Evolutionary conservation across 2,888 invertebrate genomes (phyloP).

Genomic region (Cantharis lateralis): DNA sequence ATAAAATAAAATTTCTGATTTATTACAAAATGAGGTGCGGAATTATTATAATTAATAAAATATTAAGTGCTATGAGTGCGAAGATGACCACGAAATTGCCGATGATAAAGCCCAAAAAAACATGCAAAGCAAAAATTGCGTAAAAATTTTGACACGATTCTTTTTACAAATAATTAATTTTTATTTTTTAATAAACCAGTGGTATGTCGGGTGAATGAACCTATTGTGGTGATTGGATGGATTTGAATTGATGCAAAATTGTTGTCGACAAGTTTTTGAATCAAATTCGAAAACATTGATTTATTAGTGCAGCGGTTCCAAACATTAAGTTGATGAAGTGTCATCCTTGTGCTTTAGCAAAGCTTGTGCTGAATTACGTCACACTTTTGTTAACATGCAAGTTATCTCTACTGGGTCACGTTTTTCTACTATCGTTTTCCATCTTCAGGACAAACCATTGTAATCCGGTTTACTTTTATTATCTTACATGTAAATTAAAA

Average conservation of each 20-base stretch:
- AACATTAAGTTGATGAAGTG: background rate
- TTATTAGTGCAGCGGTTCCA: background rate
- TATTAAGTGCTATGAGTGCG: slow-evolving; percentile 26
- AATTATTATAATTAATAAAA: slow-evolving; percentile 3
- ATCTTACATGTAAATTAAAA: background rate
- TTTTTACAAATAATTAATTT: background rate
- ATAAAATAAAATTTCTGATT: background rate
- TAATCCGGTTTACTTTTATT: background rate
- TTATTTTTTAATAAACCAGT: slow-evolving; percentile 52
- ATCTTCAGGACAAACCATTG: background rate
- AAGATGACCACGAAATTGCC: slow-evolving; percentile 14
- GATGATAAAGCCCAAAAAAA: slow-evolving; percentile 13
- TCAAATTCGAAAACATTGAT: background rate
- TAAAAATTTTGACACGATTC: background rate
- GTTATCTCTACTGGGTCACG: background rate
- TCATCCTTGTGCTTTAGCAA: background rate
- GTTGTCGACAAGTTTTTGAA: slow-evolving; percentile 2
- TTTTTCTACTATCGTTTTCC: background rate
- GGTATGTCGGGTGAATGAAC: slow-evolving; percentile 55
- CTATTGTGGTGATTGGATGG: slow-evolving; percentile 38
- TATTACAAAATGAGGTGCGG: slow-evolving; percentile 17
- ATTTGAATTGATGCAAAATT: slow-evolving; percentile 34
- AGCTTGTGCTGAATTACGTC: background rate
- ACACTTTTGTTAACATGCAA: background rate
- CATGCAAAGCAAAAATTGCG: slow-evolving; percentile 20